These are phyloP conservation scores for Lithosia quadra DNA, from an alignment of 2,888 invertebrate species.

Conservation along the genomic window DNA sequence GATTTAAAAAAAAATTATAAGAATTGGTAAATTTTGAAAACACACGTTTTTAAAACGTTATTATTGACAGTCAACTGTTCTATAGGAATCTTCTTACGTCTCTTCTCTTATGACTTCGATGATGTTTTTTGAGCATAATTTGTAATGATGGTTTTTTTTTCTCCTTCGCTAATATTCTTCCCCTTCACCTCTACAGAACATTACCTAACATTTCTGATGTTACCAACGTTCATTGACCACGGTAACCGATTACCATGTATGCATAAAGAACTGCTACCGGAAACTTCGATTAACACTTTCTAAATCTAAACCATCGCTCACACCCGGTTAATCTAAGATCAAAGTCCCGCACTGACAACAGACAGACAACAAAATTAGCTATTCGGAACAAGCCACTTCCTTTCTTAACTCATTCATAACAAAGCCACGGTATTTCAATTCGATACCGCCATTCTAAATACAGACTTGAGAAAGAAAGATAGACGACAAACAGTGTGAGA, in stretches of 20 bases:
- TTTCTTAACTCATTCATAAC: slow-evolving; percentile 6
- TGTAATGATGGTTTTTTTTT: too few species aligned
- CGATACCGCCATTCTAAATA: slow-evolving; percentile 13
- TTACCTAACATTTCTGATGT: too few species aligned
- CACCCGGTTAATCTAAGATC: slow-evolving; percentile 9
- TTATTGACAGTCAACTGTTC: too few species aligned
- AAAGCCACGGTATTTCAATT: slow-evolving; percentile 8
- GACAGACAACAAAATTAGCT: slow-evolving; percentile 15
- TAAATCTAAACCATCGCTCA: slow-evolving; percentile 9
- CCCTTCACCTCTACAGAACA: too few species aligned
- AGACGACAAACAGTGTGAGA: slow-evolving; percentile 12
- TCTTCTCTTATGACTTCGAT: too few species aligned
- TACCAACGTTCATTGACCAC: not conserved
- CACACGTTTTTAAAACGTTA: too few species aligned
- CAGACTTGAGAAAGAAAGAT: slow-evolving; percentile 1
- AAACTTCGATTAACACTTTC: not conserved
- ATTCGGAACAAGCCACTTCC: slow-evolving; percentile 12
- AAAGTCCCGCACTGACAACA: slow-evolving; percentile 8
- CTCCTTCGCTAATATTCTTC: too few species aligned
- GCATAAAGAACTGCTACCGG: not conserved
- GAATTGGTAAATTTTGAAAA: too few species aligned
- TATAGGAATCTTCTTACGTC: too few species aligned
- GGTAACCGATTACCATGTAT: slow-evolving; percentile 1
- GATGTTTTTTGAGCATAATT: too few species aligned
- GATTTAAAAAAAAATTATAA: too few species aligned